Conservation (phyloP, 2,797 vertebrate species). For the Siniperca scherzeri region DNA sequence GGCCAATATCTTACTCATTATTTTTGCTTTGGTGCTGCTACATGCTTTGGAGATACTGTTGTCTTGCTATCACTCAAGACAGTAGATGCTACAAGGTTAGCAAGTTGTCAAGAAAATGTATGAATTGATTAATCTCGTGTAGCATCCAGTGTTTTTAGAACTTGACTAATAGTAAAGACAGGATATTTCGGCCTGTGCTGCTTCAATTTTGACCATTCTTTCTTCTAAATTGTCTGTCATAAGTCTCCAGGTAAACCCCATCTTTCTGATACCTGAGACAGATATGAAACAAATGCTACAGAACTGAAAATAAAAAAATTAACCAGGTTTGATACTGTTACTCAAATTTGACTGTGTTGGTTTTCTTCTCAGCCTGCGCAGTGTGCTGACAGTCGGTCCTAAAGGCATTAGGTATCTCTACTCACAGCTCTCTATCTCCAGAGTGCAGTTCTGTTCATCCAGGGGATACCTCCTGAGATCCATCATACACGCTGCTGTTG, state of each 20-base stretch:
- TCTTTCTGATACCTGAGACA: not conserved
- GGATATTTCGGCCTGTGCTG: not conserved
- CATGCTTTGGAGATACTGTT: not conserved
- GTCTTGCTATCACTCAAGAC: not conserved
- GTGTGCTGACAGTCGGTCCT: constrained; percentile 9
- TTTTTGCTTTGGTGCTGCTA: not conserved
- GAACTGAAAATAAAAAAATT: not conserved
- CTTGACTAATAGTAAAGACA: not conserved
- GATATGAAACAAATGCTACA: constrained; percentile 3
- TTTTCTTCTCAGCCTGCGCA: constrained; percentile 3
- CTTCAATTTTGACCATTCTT: not conserved
- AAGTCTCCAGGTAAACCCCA: not conserved
- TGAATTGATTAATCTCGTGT: no score
- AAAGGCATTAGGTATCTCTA: constrained; percentile 62
- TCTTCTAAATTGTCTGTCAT: not conserved
- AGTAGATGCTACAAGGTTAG: not conserved
- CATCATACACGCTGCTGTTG: constrained; percentile 98
- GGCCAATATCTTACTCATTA: no score
- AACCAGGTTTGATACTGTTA: not conserved
- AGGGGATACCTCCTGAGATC: constrained; percentile 95
- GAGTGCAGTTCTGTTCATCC: constrained; percentile 96
- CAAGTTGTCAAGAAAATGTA: not conserved
- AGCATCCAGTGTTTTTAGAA: not conserved
- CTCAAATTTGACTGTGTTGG: constrained; percentile 7
- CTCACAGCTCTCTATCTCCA: constrained; percentile 98